These are phyloP conservation scores for Leucophenga maculata DNA, from an alignment of 2,888 invertebrate species.

Conservation along the genomic window DNA sequence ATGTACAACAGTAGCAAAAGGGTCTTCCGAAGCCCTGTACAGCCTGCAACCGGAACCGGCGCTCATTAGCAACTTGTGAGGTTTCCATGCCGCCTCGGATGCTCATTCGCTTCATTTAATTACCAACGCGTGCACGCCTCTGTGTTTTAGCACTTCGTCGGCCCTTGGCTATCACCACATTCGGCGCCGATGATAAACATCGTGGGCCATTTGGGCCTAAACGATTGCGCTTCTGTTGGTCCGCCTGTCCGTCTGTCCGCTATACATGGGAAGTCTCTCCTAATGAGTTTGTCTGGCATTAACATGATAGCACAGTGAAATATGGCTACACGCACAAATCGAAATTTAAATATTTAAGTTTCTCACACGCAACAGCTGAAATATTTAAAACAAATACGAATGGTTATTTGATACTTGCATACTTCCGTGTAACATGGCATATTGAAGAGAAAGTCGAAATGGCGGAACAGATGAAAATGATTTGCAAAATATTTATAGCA, in stretches of 20 bases:
- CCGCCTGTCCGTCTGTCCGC: background rate
- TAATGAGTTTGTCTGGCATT: conserved; percentile 7
- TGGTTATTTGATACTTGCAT: conserved; percentile 27
- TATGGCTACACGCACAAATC: conserved; percentile 9
- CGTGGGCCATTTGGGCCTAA: conserved; percentile 11
- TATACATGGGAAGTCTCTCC: background rate
- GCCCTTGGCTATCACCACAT: background rate
- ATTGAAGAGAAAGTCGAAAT: conserved; percentile 31
- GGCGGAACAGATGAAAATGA: conserved; percentile 28
- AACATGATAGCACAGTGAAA: background rate
- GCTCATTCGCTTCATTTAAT: conserved; percentile 9
- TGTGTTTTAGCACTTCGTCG: background rate
- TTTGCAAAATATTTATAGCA: conserved; percentile 30
- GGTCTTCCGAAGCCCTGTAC: too few relatives aligned
- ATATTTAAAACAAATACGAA: conserved; percentile 23
- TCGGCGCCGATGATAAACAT: background rate
- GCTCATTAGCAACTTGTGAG: conserved; percentile 13
- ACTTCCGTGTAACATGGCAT: background rate
- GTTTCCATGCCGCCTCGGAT: background rate
- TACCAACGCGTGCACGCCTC: conserved; percentile 9
- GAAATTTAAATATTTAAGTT: conserved; percentile 64
- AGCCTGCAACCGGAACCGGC: background rate
- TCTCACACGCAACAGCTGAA: conserved; percentile 74
- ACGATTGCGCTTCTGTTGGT: background rate
- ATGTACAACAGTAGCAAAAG: too few relatives aligned